A percentile compares a stretch with the other conserved stretches of the same genome.
Evolutionary conservation across 2,797 vertebrate species (phyloP).

Genomic region (Platalea minor): DNA sequence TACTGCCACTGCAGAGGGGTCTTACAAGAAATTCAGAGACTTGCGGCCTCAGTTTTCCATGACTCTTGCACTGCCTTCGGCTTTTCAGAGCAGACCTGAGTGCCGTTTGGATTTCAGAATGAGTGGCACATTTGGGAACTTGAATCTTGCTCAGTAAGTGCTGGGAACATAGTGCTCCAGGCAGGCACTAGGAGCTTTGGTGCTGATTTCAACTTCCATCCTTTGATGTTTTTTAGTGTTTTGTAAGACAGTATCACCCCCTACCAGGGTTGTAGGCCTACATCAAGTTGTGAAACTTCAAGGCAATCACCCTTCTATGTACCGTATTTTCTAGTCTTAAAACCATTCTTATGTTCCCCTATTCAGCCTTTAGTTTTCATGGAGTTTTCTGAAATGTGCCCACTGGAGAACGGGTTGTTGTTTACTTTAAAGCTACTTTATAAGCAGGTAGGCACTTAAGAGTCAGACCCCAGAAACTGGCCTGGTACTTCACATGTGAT

Average conservation of each 20-base stretch:
- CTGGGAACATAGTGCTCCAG: background rate
- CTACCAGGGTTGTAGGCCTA: background rate
- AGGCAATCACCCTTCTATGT: background rate
- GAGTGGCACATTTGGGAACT: background rate
- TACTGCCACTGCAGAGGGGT: background rate
- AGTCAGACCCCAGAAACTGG: background rate
- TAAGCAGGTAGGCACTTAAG: background rate
- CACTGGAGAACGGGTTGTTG: background rate
- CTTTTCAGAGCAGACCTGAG: background rate
- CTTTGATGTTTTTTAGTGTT: background rate
- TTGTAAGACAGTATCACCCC: background rate
- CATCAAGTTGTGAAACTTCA: background rate
- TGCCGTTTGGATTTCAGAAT: background rate
- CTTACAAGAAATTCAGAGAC: background rate
- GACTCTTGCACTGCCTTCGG: background rate
- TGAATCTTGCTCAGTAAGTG: background rate
- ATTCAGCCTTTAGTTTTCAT: background rate
- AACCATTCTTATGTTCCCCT: background rate
- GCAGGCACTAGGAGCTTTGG: background rate
- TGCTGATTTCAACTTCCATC: background rate
- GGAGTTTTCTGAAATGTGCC: background rate
- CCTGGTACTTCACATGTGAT: background rate
- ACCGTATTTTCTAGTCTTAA: background rate
- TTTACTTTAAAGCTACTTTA: background rate
- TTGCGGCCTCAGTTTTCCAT: background rate